These are phyloP conservation scores for Heliothis peltigera DNA, from an alignment of 2,888 invertebrate species.

Conservation along the genomic window DNA sequence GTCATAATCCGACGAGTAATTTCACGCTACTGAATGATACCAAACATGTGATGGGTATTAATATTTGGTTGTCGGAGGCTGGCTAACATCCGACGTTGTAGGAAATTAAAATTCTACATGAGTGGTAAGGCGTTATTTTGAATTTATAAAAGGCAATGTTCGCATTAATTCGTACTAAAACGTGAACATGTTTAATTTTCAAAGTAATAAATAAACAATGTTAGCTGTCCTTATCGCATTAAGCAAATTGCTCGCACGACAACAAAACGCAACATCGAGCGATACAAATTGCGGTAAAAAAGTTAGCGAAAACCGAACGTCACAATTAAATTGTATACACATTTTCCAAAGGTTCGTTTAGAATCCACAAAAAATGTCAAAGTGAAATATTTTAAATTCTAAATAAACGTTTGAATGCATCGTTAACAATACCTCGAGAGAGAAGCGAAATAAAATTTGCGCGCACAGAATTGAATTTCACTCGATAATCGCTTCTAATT, in stretches of 20 bases:
- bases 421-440: slow-evolving; percentile 60
- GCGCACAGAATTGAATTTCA: slow-evolving; percentile 76
- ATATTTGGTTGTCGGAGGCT: slow-evolving; percentile 38
- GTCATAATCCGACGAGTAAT: slow-evolving; percentile 60
- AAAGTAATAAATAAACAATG: slow-evolving; percentile 32
- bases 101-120: slow-evolving; percentile 17
- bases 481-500: slow-evolving; percentile 86
- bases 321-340: slow-evolving; percentile 32
- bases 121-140: background rate
- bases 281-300: slow-evolving; percentile 25
- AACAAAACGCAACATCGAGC: slow-evolving; percentile 9
- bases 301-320: slow-evolving; percentile 19
- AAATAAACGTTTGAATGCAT: slow-evolving; percentile 61
- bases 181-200: background rate
- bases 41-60: slow-evolving; percentile 47
- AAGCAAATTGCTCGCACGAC: slow-evolving; percentile 30
- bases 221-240: slow-evolving; percentile 23
- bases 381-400: slow-evolving; percentile 44
- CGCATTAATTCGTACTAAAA: background rate
- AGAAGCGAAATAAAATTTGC: slow-evolving; percentile 71
- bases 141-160: background rate
- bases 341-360: slow-evolving; percentile 42
- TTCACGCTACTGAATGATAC: slow-evolving; percentile 54
- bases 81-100: slow-evolving; percentile 11
- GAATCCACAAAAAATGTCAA: slow-evolving; percentile 30